Evolutionary conservation across 2,888 invertebrate genomes (phyloP), one percentile per base, ranked within the genome.

Genomic region (Silvanus unidentatus): DNA sequence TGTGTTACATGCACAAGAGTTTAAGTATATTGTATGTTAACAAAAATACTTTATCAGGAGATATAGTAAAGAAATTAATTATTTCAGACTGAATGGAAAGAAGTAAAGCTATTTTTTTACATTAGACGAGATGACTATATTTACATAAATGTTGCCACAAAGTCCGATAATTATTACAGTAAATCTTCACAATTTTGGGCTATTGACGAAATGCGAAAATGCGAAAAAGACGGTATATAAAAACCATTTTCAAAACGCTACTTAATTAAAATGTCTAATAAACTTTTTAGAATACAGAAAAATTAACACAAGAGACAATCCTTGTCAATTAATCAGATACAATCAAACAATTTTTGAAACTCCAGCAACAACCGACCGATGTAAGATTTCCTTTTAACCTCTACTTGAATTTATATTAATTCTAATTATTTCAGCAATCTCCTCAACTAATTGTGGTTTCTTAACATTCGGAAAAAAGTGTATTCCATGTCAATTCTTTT

Each of bases 181-280:
- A 22, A 22, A 22, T 22, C n/a, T n/a, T n/a, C n/a, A n/a, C 22
- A 22, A 5, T 22, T 50, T 46, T 61, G 60, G 59, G 57, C 59
- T 5, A 45, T 62, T 34, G 60, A 59, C 48, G 36, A 52, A 32
- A 40, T 59, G 16, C 44, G 57, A 40, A 15, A 39, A 12, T 62
- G 62, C 22, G 38, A 39, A 42, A 6, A 44, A 47, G 32, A 22
- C 22, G 22, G 22, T 22, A 22, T 22, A 5, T 22, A 3, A 22
- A n/a, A n/a, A n/a, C n/a, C n/a, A n/a, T n/a, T 22, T 5, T 22
- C 8, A 22, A 5, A 22, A 8, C 8, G 3, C 3, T 5, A 22
- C 8, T 22, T 22, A 22, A 22, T 8, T 8, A 3, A 22, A 5
- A 8, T 22, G 8, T 8, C 8, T 3, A 22, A 22, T 22, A 12